Conservation (phyloP, 2,888 invertebrate genomes). For the Chaetoderma sp. region DNA sequence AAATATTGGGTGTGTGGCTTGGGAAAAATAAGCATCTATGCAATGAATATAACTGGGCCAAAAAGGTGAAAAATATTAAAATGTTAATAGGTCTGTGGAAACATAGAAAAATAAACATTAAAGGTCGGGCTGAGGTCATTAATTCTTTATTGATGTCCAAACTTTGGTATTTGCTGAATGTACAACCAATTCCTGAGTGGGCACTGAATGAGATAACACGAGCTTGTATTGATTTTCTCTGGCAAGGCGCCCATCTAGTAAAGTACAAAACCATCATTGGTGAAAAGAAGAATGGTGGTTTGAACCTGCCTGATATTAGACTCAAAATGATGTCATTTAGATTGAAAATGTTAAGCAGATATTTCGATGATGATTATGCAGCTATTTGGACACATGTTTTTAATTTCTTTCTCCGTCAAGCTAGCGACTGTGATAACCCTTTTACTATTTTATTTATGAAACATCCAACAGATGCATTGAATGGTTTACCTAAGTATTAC, state of each 20-base stretch:
- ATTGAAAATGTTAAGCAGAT: background rate
- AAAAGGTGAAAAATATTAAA: background rate
- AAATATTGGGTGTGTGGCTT: background rate
- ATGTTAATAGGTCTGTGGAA: background rate
- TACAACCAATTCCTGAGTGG: background rate
- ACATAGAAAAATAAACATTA: background rate
- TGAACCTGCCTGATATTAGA: background rate
- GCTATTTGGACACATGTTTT: background rate
- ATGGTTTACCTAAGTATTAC: background rate
- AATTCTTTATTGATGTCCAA: background rate
- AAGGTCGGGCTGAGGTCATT: background rate
- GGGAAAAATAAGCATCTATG: background rate
- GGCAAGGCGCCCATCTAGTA: background rate
- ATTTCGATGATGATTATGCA: background rate
- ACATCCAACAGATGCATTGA: background rate
- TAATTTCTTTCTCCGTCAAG: background rate
- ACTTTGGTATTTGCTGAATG: background rate
- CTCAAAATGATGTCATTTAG: background rate
- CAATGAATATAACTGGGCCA: background rate
- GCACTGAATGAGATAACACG: background rate
- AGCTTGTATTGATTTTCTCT: background rate
- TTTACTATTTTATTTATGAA: background rate
- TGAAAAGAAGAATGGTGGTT: background rate
- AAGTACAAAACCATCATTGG: background rate
- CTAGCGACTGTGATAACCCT: background rate